A percentile compares a stretch with the other conserved stretches of the same genome.
phyloP scores from a whole-genome alignment of 2,797 vertebrate genomes.

The Zalophus californianus region DNA sequence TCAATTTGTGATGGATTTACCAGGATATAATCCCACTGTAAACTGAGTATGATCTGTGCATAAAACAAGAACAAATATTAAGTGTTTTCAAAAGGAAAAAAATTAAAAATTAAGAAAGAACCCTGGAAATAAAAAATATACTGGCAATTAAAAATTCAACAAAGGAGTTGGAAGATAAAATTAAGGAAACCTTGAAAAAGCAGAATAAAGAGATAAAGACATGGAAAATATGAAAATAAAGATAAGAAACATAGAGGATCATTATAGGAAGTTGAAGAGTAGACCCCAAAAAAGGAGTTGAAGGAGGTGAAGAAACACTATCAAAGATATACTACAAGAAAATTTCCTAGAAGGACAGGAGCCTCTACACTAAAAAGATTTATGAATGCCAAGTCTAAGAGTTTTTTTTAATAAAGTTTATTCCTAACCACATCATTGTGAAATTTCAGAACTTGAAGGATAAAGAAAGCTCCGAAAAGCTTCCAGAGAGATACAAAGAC shows the following conservation, averaged over 20 bases:
- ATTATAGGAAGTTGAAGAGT: background rate
- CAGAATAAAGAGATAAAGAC: background rate
- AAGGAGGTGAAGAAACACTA: background rate
- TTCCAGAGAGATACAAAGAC: background rate
- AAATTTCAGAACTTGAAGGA: conserved; percentile 4
- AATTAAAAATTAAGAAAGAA: background rate
- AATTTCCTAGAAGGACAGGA: background rate
- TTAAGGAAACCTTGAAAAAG: background rate
- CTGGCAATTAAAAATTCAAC: background rate
- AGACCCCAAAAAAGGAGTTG: background rate
- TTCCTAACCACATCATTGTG: background rate
- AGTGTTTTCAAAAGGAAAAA: conserved; percentile 12
- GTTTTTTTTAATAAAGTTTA: background rate
- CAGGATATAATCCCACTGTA: background rate
- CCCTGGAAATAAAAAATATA: background rate
- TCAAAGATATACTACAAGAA: background rate
- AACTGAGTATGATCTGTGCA: background rate
- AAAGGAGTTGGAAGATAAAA: background rate
- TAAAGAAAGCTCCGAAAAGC: background rate
- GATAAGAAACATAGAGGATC: background rate
- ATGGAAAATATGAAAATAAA: background rate
- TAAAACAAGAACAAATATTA: background rate
- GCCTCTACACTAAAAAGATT: background rate
- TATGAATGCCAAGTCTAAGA: background rate
- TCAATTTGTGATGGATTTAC: background rate